Evolutionary conservation across 2,888 invertebrate genomes (phyloP).

Genomic region (Tillus elongatus): DNA sequence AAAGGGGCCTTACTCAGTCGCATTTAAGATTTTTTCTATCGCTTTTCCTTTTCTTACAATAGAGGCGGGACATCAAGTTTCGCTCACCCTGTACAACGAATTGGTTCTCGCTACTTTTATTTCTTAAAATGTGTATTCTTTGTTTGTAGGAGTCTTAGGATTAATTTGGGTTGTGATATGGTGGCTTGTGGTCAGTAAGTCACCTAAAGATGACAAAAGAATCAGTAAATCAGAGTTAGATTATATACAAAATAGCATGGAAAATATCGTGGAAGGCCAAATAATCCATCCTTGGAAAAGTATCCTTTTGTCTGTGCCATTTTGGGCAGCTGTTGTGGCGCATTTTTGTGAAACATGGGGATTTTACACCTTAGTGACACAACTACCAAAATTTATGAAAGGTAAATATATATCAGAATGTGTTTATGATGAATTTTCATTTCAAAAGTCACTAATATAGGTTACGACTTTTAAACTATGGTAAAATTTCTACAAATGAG

Average conservation of each 20-base stretch:
- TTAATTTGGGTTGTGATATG: slow-evolving; percentile 64
- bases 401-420: slow-evolving; percentile 46
- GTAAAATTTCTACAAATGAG: too few relatives aligned
- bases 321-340: slow-evolving; percentile 75
- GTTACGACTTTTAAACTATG: too few relatives aligned
- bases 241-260: slow-evolving; percentile 58
- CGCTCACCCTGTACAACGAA: too few relatives aligned
- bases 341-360: slow-evolving; percentile 89
- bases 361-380: slow-evolving; percentile 76
- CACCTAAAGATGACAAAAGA: slow-evolving; percentile 63
- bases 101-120: too few relatives aligned
- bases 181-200: slow-evolving; percentile 62
- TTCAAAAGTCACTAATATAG: too few relatives aligned
- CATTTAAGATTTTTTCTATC: too few relatives aligned
- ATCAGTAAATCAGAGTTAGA: slow-evolving; percentile 65
- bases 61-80: too few relatives aligned
- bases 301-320: slow-evolving; percentile 65
- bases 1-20: too few relatives aligned
- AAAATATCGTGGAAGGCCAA: slow-evolving; percentile 42
- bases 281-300: slow-evolving; percentile 66
- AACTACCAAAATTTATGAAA: slow-evolving; percentile 73
- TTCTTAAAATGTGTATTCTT: neutral
- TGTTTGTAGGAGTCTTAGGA: slow-evolving; percentile 52
- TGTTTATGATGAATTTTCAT: too few relatives aligned
- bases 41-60: too few relatives aligned